A percentile compares a stretch with the other conserved stretches of the same genome.
These are phyloP conservation scores for Magallana angulata DNA, from an alignment of 1,140 invertebrate genomes.

Conservation along the genomic window DNA sequence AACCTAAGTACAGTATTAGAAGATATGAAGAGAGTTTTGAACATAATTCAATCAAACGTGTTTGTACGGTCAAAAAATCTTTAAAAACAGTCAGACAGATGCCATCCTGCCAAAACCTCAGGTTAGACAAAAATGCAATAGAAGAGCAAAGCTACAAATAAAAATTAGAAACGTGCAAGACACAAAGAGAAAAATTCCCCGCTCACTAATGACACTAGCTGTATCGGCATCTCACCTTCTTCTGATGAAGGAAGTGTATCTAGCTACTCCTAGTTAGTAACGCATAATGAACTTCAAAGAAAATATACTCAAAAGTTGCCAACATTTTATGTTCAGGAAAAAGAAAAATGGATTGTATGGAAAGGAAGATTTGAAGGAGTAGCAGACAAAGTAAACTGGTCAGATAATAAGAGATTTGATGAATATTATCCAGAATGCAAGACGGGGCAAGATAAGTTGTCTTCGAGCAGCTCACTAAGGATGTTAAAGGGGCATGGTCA, in stretches of 20 bases:
- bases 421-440: no score
- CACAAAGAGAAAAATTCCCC: neutral
- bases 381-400: neutral
- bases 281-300: neutral
- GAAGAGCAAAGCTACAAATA: neutral
- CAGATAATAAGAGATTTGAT: neutral
- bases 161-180: neutral
- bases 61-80: no score
- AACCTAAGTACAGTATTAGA: neutral
- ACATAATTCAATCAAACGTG: no score
- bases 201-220: neutral
- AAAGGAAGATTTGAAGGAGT: slow-evolving; percentile 5
- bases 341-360: slow-evolving; percentile 11
- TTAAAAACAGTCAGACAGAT: neutral
- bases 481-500: no score
- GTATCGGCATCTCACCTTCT: neutral
- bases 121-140: neutral
- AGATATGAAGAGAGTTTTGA: neutral
- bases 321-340: neutral
- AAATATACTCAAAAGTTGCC: slow-evolving; percentile 8
- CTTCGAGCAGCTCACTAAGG: no score
- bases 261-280: neutral
- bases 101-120: neutral
- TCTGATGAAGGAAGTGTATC: neutral
- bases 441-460: no score